Evolutionary conservation across 2,797 vertebrate genomes (phyloP), one percentile per base, ranked within the genome.

Genomic region (Eidolon dupreanum): DNA sequence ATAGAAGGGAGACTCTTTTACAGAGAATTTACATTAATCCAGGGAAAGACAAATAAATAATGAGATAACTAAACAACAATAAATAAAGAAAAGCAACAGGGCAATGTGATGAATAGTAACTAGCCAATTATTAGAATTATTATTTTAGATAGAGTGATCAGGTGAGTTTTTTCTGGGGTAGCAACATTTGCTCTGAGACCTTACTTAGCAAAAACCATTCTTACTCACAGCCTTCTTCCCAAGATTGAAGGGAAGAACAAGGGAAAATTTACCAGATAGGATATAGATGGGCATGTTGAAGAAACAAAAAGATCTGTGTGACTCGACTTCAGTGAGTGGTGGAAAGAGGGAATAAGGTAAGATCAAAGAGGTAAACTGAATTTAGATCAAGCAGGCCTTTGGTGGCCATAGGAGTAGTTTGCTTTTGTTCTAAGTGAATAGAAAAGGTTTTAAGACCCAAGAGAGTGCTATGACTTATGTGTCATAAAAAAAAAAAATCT

Each of bases 371-470:
- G 26, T 13, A 75, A 68, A 75, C 9, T 22, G 3, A 61, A 75
- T 38, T 92, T 86, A 33, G 4, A 43, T 75, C 9, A 26, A 36
- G 28, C 31, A 90, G 59, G 31, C 11, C 31, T 92, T 89, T 78
- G 33, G 33, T 83, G 43, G 70, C 2, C 3, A n/a, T 26, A 22
- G 15, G 10, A 92, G 55, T 33, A 81, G 3, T 84, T 65, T 59
- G n/a, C 8, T 85, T 88, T 66, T 85, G 88, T 57, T 84, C 66
- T 87, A 71, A 71, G 36, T 88, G 5, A 88, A 57, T 31, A 86
- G 15, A 26, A 71, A 90, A 92, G 0, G 2, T 68, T 93, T n/a
- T 41, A 87, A 93, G 57, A 82, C 5, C 3, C 7, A 3, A 6
- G 2, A 46, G 31, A 59, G 6, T 41, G 19, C 20, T 81, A 28